Conservation (phyloP, 1,140 invertebrate genomes). For the Neuroterus valhalla region DNA sequence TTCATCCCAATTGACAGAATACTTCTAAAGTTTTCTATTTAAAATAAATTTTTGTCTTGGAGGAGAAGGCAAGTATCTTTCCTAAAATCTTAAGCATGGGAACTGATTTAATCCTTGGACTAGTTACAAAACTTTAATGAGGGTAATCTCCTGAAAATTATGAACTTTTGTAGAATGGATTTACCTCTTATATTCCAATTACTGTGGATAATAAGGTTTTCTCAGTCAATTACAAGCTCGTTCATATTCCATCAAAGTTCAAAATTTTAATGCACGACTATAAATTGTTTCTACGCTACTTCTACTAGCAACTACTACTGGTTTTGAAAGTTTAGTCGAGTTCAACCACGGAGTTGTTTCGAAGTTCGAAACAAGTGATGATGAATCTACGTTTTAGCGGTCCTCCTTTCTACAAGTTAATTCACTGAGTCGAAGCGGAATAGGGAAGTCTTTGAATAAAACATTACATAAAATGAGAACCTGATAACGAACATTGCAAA, state of each 20-base stretch:
- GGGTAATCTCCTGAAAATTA: background rate
- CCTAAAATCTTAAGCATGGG: no score
- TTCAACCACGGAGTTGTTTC: conserved; percentile 4
- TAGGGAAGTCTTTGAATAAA: conserved; percentile 39
- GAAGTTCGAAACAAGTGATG: conserved; percentile 36
- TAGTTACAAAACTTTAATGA: background rate
- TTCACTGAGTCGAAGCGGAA: conserved; percentile 40
- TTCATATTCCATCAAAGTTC: conserved; percentile 17
- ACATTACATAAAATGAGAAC: conserved; percentile 34
- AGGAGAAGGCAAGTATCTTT: no score
- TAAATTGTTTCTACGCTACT: conserved; percentile 23
- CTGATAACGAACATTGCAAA: background rate
- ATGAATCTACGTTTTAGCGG: conserved; percentile 33
- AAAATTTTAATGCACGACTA: conserved; percentile 15
- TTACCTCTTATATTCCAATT: background rate
- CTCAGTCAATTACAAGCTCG: conserved; percentile 15
- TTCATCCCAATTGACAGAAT: no score
- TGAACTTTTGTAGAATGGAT: background rate
- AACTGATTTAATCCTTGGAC: no score
- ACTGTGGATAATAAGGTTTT: conserved; percentile 7
- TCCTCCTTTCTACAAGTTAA: conserved; percentile 44
- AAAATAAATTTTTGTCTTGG: no score
- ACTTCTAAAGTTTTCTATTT: no score
- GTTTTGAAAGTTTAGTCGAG: conserved; percentile 4
- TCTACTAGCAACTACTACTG: conserved; percentile 8